Evolutionary conservation across 2,113 vertebrate species (phyloP).

Genomic region (Channa maculata): DNA sequence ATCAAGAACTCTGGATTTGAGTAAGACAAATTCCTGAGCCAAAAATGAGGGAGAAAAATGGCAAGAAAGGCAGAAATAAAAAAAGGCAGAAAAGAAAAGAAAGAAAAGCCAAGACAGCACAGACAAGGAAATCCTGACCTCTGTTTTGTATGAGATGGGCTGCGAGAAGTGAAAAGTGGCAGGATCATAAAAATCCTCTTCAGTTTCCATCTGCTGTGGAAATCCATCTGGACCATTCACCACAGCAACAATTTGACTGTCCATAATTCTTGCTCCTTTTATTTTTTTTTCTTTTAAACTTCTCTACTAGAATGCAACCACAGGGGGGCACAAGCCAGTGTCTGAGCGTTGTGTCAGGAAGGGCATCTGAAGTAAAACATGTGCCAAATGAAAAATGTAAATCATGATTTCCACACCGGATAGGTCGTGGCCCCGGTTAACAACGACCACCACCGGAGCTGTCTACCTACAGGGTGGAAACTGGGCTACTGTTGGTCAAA

Average conservation of each 20-base stretch:
- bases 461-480: no score
- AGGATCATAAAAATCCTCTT: slow-evolving; percentile 61
- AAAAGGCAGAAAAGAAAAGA: slow-evolving; percentile 20
- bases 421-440: no score
- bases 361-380: no score
- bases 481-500: no score
- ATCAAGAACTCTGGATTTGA: slow-evolving; percentile 37
- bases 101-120: slow-evolving; percentile 59
- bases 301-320: slow-evolving; percentile 10
- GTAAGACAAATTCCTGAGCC: slow-evolving; percentile 39
- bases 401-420: no score
- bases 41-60: slow-evolving; percentile 28
- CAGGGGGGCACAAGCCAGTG: no score
- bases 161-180: slow-evolving; percentile 67
- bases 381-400: no score
- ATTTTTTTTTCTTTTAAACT: slow-evolving; percentile 33
- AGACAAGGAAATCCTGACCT: slow-evolving; percentile 56
- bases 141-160: slow-evolving; percentile 58
- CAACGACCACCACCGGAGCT: no score
- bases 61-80: slow-evolving; percentile 39
- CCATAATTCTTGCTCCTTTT: slow-evolving; percentile 50
- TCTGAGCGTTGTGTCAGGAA: no score
- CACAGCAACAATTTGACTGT: slow-evolving; percentile 60
- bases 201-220: slow-evolving; percentile 59
- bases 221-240: slow-evolving; percentile 61